A percentile compares a stretch with the other conserved stretches of the same genome.
Conservation (phyloP, 1,140 invertebrate species). For the Drosophila suzukii region DNA sequence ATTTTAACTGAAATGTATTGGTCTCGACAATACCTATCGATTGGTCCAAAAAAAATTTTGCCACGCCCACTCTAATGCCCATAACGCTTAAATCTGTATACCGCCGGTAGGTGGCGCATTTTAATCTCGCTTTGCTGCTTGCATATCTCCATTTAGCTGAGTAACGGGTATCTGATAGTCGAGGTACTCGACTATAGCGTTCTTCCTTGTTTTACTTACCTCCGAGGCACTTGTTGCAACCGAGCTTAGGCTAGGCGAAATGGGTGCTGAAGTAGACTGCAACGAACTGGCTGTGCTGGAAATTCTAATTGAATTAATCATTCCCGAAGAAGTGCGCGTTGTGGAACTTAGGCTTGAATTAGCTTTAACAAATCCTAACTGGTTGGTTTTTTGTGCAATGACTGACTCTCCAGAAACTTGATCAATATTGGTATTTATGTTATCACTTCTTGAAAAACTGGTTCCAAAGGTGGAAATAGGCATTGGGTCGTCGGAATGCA, state of each 20-base stretch:
- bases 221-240: conserved; percentile 91
- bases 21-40: no score
- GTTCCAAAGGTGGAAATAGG: conserved; percentile 35
- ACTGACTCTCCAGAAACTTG: conserved; percentile 14
- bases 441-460: conserved; percentile 24
- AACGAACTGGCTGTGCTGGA: conserved; percentile 65
- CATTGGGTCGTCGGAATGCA: conserved; percentile 56
- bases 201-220: conserved; percentile 85
- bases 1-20: no score
- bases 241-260: conserved; percentile 90
- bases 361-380: conserved; percentile 30
- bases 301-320: conserved; percentile 46
- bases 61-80: no score
- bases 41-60: no score
- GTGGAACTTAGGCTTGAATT: conserved; percentile 34
- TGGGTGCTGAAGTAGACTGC: conserved; percentile 80
- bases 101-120: no score
- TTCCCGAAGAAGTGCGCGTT: conserved; percentile 15
- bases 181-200: no score
- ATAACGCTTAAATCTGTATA: no score
- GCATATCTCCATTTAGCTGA: no score
- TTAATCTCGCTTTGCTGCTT: no score
- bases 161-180: no score
- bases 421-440: conserved; percentile 27
- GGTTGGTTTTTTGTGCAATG: conserved; percentile 17